Evolutionary conservation across 2,797 vertebrate genomes (phyloP).

Genomic region (Diplodus puntazzo): DNA sequence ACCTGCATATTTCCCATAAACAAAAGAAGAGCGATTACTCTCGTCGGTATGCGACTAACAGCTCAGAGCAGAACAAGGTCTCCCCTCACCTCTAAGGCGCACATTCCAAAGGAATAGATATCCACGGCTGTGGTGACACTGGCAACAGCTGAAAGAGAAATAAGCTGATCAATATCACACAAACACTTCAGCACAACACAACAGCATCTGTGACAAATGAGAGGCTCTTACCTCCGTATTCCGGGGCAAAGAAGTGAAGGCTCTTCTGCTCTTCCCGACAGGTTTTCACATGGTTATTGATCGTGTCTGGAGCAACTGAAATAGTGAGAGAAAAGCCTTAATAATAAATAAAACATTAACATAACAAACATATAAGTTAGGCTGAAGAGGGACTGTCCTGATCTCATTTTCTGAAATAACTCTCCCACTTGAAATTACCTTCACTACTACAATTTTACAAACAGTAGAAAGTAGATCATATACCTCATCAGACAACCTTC

Average conservation of each 20-base stretch:
- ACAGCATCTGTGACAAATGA: background rate
- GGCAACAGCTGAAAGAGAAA: slow-evolving; percentile 90
- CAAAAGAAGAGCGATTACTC: background rate
- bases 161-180: slow-evolving; percentile 28
- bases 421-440: too few species aligned
- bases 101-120: slow-evolving; percentile 99
- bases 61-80: background rate
- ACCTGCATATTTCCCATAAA: background rate
- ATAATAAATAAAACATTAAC: background rate
- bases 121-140: slow-evolving; percentile 98
- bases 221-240: slow-evolving; percentile 91
- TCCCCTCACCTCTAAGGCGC: slow-evolving; percentile 93
- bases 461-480: too few species aligned
- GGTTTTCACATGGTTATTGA: slow-evolving; percentile 99
- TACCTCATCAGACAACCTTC: too few species aligned
- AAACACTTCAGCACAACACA: background rate
- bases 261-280: slow-evolving; percentile 99
- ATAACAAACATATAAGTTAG: background rate
- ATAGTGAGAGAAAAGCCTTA: background rate
- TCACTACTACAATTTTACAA: too few species aligned
- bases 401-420: background rate
- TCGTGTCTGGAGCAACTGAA: slow-evolving; percentile 97
- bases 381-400: background rate
- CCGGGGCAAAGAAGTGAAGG: slow-evolving; percentile 98
- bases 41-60: slow-evolving; percentile 3